A percentile compares a stretch with the other conserved stretches of the same genome.
Conservation (phyloP, 2,113 vertebrate species). For the Pituophis catenifer region DNA sequence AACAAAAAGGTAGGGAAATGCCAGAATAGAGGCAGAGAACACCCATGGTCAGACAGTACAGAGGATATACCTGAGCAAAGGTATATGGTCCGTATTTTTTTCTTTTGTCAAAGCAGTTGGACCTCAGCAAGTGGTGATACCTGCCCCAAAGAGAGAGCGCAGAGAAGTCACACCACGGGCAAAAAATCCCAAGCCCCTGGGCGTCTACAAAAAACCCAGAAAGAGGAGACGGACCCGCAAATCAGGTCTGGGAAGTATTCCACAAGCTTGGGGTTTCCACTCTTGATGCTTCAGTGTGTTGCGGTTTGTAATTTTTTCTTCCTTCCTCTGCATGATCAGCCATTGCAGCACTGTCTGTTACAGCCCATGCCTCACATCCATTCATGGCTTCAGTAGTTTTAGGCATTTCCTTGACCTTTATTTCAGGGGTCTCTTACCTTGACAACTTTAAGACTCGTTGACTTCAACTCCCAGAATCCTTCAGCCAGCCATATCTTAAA, state of each 20-base stretch:
- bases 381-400: background rate
- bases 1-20: background rate
- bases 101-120: conserved; percentile 19
- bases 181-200: conserved; percentile 5
- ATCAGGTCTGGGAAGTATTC: conserved; percentile 32
- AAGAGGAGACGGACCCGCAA: conserved; percentile 35
- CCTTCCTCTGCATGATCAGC: background rate
- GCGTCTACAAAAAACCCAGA: conserved; percentile 32
- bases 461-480: no score
- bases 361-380: background rate
- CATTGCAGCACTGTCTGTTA: background rate
- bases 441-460: no score
- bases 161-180: conserved; percentile 26
- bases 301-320: background rate
- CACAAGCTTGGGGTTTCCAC: background rate
- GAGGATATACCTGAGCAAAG: background rate
- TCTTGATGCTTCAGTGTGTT: background rate
- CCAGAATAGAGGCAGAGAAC: background rate
- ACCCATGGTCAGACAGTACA: background rate
- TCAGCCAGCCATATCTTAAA: no score
- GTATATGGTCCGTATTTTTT: background rate
- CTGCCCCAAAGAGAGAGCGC: background rate
- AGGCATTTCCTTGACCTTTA: no score
- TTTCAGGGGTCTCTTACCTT: background rate
- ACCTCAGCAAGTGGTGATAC: background rate